These are phyloP conservation scores for Sesia bembeciformis DNA, from an alignment of 2,888 invertebrate species.

Conservation along the genomic window DNA sequence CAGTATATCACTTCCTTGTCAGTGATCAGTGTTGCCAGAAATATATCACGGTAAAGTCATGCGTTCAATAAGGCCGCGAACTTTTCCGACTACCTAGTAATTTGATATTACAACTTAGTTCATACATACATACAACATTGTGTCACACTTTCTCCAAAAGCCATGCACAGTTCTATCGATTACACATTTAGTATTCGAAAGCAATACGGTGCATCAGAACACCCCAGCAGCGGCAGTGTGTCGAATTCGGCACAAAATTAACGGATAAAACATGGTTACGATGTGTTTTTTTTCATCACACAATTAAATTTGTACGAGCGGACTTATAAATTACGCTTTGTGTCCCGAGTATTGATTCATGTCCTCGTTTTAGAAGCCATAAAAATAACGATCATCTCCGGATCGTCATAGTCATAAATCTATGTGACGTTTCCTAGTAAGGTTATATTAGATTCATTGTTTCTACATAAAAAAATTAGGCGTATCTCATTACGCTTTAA, in stretches of 20 bases:
- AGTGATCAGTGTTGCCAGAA: too few relatives aligned
- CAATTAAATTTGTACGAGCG: constrained; percentile 47
- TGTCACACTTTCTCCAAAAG: too few relatives aligned
- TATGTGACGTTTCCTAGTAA: constrained; percentile 28
- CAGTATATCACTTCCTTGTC: too few relatives aligned
- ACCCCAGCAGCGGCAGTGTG: constrained; percentile 37
- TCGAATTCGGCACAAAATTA: constrained; percentile 47
- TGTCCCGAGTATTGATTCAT: constrained; percentile 53
- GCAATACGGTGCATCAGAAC: constrained; percentile 2
- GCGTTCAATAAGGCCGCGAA: too few relatives aligned
- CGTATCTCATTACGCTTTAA: too few relatives aligned
- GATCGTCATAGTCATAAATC: constrained; percentile 56
- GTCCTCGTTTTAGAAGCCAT: constrained; percentile 57
- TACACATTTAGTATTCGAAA: background rate
- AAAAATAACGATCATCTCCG: constrained; percentile 60
- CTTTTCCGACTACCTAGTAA: too few relatives aligned
- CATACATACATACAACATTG: too few relatives aligned
- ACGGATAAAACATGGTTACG: constrained; percentile 31
- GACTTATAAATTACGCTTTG: constrained; percentile 57
- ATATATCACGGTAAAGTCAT: too few relatives aligned
- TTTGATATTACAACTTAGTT: too few relatives aligned
- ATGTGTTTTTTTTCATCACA: constrained; percentile 31
- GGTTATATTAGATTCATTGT: background rate
- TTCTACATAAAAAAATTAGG: background rate
- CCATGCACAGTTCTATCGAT: too few relatives aligned